Evolutionary conservation across 2,797 vertebrate genomes (phyloP).

Genomic region (Pempheris klunzingeri): DNA sequence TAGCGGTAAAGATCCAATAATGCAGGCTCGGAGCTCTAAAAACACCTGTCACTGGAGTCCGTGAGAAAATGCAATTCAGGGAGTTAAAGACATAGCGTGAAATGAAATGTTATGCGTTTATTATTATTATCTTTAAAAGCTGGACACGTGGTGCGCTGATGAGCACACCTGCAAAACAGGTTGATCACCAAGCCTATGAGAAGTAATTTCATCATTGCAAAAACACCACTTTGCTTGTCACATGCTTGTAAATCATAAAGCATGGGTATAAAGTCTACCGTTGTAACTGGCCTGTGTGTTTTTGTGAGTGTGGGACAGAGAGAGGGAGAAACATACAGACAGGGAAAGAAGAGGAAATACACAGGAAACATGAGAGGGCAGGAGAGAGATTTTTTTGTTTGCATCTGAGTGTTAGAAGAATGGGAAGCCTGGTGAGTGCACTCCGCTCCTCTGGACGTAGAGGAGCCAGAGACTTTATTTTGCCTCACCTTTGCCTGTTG

Average conservation of each 20-base stretch:
- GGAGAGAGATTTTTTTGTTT: slow-evolving; percentile 29
- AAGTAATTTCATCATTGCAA: too few relatives aligned
- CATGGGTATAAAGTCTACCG: slow-evolving; percentile 50
- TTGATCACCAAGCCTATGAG: slow-evolving; percentile 11
- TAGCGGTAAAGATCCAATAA: slow-evolving; percentile 39
- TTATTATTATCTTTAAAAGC: neutral
- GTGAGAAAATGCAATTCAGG: neutral
- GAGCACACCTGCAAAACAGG: slow-evolving; percentile 12
- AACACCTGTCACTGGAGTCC: neutral
- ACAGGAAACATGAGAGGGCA: slow-evolving; percentile 43
- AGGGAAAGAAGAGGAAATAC: neutral
- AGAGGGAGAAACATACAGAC: neutral
- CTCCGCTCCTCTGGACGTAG: slow-evolving; percentile 7
- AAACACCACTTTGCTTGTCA: slow-evolving; percentile 13
- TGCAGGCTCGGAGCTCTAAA: slow-evolving; percentile 15
- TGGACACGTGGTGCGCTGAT: neutral
- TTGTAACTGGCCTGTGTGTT: slow-evolving; percentile 15
- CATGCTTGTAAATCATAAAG: slow-evolving; percentile 46
- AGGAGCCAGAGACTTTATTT: slow-evolving; percentile 31
- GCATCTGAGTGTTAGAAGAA: slow-evolving; percentile 40
- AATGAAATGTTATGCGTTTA: neutral
- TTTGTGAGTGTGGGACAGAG: slow-evolving; percentile 2
- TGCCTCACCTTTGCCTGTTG: slow-evolving; percentile 33
- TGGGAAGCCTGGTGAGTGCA: slow-evolving; percentile 34
- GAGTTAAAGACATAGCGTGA: neutral